Evolutionary conservation across 2,888 invertebrate species (phyloP), one percentile per base, ranked within the genome.

Genomic region (Biston stratarius): DNA sequence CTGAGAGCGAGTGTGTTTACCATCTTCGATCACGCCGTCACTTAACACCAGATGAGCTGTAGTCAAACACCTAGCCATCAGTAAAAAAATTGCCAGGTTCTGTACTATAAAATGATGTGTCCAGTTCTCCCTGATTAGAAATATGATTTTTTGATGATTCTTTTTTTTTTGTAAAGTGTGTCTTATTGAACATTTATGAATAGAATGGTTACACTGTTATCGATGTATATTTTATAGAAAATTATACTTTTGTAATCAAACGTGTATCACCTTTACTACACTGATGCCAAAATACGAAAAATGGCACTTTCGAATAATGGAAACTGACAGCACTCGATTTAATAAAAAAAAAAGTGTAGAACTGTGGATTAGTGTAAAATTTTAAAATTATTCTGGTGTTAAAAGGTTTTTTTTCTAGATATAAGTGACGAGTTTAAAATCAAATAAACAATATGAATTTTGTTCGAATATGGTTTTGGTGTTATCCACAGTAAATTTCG

Each of bases 221-320:
- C 24, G 24, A 24, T 24, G 24, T 24, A 24, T 24, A 24, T 24
- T 24, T 24, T 24, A 24, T 24, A 24, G 24, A 24, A 24, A 24
- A 24, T 38, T 38, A 38, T 6, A 12, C 7, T 52, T 53, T 38
- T 51, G 8, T 51, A 6, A 53, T 56, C 15, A 15, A 38, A 33
- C 47, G 47, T 65, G 64, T 65, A 55, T 65, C 64, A 49, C 64
- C 60, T 55, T 53, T 40, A 58, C 63, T 64, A 38, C 38, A 12
- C 12, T 49, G 38, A 38, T 58, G 63, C 45, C 51, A 64, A 36
- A 24, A 47, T 42, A 59, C 12, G 12, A 48, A 49, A 33, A 53
- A 42, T n/a, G 48, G 60, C 55, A 40, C 9, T 47, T 47, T 49
- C 53, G 34, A 56, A 64, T 47, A 48, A 64, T 49, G 57, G 49